Base-by-base conservation (phyloP, 2,797 vertebrate species). In the Margarornis squamiger region DNA sequence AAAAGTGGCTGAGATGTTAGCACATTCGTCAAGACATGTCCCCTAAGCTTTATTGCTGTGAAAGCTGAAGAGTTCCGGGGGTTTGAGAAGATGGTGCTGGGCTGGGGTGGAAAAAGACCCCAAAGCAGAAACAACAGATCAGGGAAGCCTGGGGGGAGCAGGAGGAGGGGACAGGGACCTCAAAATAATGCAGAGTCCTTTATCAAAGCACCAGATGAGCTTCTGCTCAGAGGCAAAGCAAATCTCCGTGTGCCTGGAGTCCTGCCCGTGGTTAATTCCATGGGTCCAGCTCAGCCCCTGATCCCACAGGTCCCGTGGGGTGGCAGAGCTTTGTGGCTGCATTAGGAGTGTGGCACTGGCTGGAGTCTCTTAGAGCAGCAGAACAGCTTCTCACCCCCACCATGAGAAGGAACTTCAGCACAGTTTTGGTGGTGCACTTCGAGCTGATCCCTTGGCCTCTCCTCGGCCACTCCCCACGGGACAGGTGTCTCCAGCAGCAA, bases 271-370 rank as follows among this genome's bases (percentile, higher is more conserved):
- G 65, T 57, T 81, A 24, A 82, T 80, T 78, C 61, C 55, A 46
- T 34, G 58, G 34, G 65, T 67, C 81, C 91, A 77, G 29, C 57
- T 61, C 75, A 67, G 74, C 18, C 30, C 58, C 52, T 81, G 55
- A 21, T 48, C 68, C 51, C 78, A 30, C 13, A 30, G 68, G 78
- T 75, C 77, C 62, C 2, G 49, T 6, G n/a, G 80, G 82, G 55
- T 70, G 32, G 61, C 80, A 87, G 78, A 38, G 78, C 58, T 95
- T 92, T 61, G 51, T 80, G 73, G 68, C 43, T 11, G 41, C 39
- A 20, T 77, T 49, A 57, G 70, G 54, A 85, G 38, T 9, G 32
- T 57, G 51, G 46, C 63, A 38, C 30, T 54, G 55, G 39, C 79
- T 1, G 10, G 70, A 68, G 39, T 55, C 59, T 84, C 59, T 84